These are phyloP conservation scores for Clarias fuscus DNA, from an alignment of 2,797 vertebrate genomes.

Conservation along the genomic window DNA sequence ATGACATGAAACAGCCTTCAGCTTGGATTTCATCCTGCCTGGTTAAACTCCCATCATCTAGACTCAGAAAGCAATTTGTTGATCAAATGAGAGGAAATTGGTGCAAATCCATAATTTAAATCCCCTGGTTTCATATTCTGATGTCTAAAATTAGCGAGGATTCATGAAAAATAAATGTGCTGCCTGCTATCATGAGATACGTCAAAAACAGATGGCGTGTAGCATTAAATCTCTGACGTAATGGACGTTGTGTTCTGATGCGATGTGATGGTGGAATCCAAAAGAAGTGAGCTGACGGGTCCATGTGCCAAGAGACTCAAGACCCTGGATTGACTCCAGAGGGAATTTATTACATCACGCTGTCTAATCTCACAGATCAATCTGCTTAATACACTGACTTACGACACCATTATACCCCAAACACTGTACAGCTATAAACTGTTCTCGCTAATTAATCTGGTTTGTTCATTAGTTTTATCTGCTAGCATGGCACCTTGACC, in stretches of 20 bases:
- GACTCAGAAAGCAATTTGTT: conserved; percentile 27
- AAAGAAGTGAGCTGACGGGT: conserved; percentile 29
- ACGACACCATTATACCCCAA: conserved; percentile 8
- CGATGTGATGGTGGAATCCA: conserved; percentile 32
- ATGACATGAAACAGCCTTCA: conserved; percentile 11
- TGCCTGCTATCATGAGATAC: conserved; percentile 44
- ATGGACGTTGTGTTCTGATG: conserved; percentile 24
- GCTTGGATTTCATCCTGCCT: conserved; percentile 1
- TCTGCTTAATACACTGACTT: conserved; percentile 39
- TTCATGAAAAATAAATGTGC: conserved; percentile 51
- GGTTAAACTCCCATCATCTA: conserved; percentile 14
- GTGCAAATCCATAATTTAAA: conserved; percentile 42
- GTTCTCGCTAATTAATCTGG: conserved; percentile 27
- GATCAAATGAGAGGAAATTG: conserved; percentile 20
- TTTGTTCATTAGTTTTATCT: conserved; percentile 11
- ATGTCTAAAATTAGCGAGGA: conserved; percentile 46
- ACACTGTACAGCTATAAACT: neutral
- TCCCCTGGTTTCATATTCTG: conserved; percentile 33
- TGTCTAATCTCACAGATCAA: conserved; percentile 48
- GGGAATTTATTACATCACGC: conserved; percentile 12
- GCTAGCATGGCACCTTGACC: conserved; percentile 20
- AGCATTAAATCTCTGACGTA: conserved; percentile 23
- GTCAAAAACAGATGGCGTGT: conserved; percentile 53
- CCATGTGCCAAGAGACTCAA: conserved; percentile 20
- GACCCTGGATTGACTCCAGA: conserved; percentile 22